Conservation (phyloP, 2,888 invertebrate genomes). For the Crossocerus cetratus region DNA sequence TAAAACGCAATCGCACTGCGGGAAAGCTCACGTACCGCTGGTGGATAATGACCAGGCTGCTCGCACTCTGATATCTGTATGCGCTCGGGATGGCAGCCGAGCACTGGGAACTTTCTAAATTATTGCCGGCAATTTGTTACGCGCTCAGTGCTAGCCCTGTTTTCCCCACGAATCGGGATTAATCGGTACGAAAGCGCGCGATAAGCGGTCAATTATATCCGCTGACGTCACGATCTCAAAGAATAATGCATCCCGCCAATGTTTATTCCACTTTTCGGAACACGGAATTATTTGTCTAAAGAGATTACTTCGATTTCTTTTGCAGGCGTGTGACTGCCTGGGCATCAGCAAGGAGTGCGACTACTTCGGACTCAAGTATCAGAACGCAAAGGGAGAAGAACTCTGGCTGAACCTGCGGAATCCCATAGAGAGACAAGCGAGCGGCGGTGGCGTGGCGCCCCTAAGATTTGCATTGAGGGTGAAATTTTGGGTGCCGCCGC, state of each 20-base stretch:
- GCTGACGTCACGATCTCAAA: not conserved
- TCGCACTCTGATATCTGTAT: constrained; percentile 23
- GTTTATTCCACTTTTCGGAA: not conserved
- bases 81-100: constrained; percentile 18
- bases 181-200: constrained; percentile 43
- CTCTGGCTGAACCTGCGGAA: constrained; percentile 93
- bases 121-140: constrained; percentile 62
- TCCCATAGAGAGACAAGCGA: constrained; percentile 84
- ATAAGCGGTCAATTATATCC: constrained; percentile 43
- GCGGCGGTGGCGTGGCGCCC: constrained; percentile 82
- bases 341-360: constrained; percentile 91
- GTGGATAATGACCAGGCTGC: constrained; percentile 22
- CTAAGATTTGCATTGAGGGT: constrained; percentile 86
- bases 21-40: not conserved
- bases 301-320: not conserved
- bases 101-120: constrained; percentile 59
- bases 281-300: not conserved
- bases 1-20: not conserved
- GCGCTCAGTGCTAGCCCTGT: constrained; percentile 26
- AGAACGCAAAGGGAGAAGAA: constrained; percentile 84
- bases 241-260: not conserved
- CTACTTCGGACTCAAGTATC: constrained; percentile 91
- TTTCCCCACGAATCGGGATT: constrained; percentile 46
- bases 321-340: constrained; percentile 89
- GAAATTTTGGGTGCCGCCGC: constrained; percentile 95